These are phyloP conservation scores for Agriopis leucophaearia DNA, from an alignment of 2,888 invertebrate species.

Conservation along the genomic window DNA sequence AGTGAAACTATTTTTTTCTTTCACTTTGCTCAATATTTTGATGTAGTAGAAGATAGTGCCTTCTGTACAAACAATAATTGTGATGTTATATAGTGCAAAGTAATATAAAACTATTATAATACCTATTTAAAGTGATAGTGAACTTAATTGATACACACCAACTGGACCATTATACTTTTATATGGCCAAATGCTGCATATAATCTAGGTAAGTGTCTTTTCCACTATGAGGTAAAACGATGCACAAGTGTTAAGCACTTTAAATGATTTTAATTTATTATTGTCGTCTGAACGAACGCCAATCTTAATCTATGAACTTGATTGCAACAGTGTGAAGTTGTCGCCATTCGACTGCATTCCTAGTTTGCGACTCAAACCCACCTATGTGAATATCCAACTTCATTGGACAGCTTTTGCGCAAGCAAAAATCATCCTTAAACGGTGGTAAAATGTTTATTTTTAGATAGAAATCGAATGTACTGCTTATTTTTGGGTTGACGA, in stretches of 20 bases:
- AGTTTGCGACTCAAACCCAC: constrained; percentile 70
- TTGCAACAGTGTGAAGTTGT: constrained; percentile 73
- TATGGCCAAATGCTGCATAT: constrained; percentile 74
- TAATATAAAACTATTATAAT: constrained; percentile 65
- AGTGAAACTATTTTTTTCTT: constrained; percentile 72
- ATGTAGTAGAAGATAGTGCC: constrained; percentile 81
- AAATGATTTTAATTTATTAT: constrained; percentile 51
- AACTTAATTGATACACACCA: constrained; percentile 57
- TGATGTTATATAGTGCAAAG: constrained; percentile 83
- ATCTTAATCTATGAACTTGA: constrained; percentile 86
- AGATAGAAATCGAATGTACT: constrained; percentile 57
- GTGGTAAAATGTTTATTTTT: constrained; percentile 47
- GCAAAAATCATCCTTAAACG: constrained; percentile 54
- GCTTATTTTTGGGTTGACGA: constrained; percentile 72
- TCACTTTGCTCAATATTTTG: constrained; percentile 83
- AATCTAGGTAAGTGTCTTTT: constrained; percentile 68
- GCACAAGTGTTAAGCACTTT: constrained; percentile 20
- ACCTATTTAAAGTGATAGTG: constrained; percentile 64
- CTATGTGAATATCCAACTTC: constrained; percentile 65
- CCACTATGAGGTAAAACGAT: constrained; percentile 10
- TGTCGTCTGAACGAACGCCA: constrained; percentile 74
- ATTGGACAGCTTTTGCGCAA: constrained; percentile 44
- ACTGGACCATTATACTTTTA: constrained; percentile 57
- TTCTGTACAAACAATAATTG: constrained; percentile 78
- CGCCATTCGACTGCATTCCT: constrained; percentile 73